A percentile compares a stretch with the other conserved stretches of the same genome.
phyloP scores from a whole-genome alignment of 2,113 vertebrate species.

The Melanostigma gelatinosum region DNA sequence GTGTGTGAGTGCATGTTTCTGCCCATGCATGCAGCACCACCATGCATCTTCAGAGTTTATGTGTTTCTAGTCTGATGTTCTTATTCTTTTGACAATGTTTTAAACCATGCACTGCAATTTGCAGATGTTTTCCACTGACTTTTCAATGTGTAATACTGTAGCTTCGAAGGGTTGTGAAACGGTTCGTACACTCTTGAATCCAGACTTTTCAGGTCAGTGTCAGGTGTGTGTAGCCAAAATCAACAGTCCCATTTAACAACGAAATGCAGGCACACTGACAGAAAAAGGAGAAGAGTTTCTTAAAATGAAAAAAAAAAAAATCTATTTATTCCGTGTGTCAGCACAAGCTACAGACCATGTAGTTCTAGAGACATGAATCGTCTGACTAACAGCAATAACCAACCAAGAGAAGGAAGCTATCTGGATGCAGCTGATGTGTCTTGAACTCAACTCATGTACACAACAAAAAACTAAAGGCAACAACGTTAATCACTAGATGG shows the following conservation, averaged over 20 bases:
- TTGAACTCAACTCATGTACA: not conserved
- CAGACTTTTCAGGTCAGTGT: not conserved
- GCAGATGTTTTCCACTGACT: not conserved
- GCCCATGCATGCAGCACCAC: not conserved
- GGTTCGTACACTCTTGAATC: not conserved
- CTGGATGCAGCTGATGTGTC: not conserved
- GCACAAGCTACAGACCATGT: not conserved
- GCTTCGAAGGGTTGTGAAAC: not conserved
- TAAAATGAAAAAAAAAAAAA: no score
- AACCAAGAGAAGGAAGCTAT: not conserved
- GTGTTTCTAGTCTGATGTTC: not conserved
- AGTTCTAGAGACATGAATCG: not conserved
- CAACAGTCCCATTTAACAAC: not conserved
- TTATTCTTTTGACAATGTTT: not conserved
- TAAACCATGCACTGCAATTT: not conserved
- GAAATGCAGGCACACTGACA: not conserved
- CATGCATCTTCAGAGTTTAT: not conserved
- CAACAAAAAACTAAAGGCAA: not conserved
- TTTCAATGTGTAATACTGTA: not conserved
- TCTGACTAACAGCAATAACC: not conserved
- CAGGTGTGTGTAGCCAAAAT: not conserved
- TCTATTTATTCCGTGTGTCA: not conserved
- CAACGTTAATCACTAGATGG: not conserved
- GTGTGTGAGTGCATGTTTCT: not conserved
- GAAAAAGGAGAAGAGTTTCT: not conserved